These are phyloP conservation scores for Boulengeromyrus knoepffleri DNA, from an alignment of 2,113 vertebrate species.

Conservation along the genomic window DNA sequence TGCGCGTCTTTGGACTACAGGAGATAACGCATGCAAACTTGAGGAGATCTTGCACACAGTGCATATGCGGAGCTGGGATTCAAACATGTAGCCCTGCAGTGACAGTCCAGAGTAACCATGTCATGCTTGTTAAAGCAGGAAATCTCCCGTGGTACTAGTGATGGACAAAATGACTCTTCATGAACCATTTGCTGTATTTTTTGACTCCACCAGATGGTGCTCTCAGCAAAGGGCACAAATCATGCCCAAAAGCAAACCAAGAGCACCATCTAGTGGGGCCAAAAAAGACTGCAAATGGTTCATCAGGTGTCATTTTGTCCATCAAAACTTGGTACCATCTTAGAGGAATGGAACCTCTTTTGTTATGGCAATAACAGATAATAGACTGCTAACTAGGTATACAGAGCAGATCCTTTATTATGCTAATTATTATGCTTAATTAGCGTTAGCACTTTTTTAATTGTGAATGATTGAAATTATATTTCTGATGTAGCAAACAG, in stretches of 20 bases:
- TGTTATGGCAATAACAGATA: conserved; percentile 5
- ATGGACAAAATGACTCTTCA: neutral
- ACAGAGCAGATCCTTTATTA: neutral
- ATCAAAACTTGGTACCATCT: neutral
- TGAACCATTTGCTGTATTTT: neutral
- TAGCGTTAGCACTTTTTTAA: neutral
- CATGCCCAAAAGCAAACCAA: neutral
- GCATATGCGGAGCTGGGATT: neutral
- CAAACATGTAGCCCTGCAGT: neutral
- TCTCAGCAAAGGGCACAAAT: neutral
- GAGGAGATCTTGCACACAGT: neutral
- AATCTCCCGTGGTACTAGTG: neutral
- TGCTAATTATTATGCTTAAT: neutral
- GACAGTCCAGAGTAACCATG: neutral
- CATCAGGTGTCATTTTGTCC: neutral
- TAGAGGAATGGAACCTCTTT: neutral
- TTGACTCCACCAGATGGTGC: neutral
- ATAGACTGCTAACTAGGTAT: neutral
- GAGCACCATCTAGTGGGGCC: neutral
- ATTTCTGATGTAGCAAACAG: neutral
- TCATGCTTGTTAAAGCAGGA: neutral
- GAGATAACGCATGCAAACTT: neutral
- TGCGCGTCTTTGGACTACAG: neutral
- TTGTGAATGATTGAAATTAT: neutral
- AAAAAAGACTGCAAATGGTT: neutral